Base-by-base conservation (phyloP, 2,797 vertebrate species). In the Rhabdomys pumilio region DNA sequence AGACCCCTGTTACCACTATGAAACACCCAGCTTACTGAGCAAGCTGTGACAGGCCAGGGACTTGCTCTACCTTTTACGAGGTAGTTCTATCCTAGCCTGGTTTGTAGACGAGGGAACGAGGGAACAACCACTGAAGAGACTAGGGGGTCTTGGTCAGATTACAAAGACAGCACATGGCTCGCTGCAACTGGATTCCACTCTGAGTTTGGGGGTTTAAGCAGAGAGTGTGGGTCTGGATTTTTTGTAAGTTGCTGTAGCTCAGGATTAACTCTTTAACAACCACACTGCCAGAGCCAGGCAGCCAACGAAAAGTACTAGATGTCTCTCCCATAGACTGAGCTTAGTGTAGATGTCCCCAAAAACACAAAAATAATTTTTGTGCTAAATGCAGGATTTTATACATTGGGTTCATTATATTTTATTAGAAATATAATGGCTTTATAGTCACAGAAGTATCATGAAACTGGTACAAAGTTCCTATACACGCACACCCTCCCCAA, bases 361-460 rank as follows among this genome's bases (percentile, higher is more conserved):
- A 72, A 72, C 3, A 86, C 15, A 41, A 24, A 75, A 75, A 65
- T 89, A 90, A 59, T 41, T 90, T 85, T 92, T 38, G 63, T 80
- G 65, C 50, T 88, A 75, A 93, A 57, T 67, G 73, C 59, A 90
- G 47, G 17, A 91, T 73, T 92, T 93, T 96, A 77, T 7, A 79
- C 59, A 82, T 75, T 73, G 44, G 31, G 61, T 79, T 8, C 29
- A 84, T 55, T 77, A 47, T 31, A 14, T 69, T 95, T 94, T 83
- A 65, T 15, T 82, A 93, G 94, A 69, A 86, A 5, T 44, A 86
- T 38, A 75, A 77, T 63, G 61, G 47, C 88, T 93, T 82, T 90
- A 79, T 69, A 82, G 88, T 86, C 93, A 73, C 34, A 92, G 79
- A 89, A 80, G 50, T 90, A 81, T 55, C 65, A 76, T 86, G 67